Percentiles rank a stretch among this genome's conserved stretches.
Evolutionary conservation across 23 tunicate species (phyloP).

Genomic region (Ascidia mentula): DNA sequence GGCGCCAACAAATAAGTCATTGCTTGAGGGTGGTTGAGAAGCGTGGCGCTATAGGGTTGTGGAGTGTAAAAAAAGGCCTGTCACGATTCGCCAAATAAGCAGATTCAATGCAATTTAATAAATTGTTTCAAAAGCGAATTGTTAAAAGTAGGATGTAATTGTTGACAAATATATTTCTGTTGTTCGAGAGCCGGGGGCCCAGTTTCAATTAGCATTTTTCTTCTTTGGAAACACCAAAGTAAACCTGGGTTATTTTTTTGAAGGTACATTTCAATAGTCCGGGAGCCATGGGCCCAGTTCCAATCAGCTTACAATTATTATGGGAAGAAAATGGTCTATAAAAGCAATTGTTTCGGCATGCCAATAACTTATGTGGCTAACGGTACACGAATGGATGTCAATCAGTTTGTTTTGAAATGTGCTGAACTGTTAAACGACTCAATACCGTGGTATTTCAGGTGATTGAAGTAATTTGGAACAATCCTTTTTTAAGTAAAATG

Average conservation of each 20-base stretch:
- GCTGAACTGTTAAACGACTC: not conserved
- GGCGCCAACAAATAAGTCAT: too few species aligned
- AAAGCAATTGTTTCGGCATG: not conserved
- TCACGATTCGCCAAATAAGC: too few species aligned
- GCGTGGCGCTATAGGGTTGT: too few species aligned
- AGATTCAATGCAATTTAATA: too few species aligned
- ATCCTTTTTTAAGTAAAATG: too few species aligned
- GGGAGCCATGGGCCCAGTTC: not conserved
- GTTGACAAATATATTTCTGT: not conserved
- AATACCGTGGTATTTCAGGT: not conserved
- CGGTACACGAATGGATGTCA: not conserved
- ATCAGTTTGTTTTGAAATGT: not conserved
- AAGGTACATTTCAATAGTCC: not conserved
- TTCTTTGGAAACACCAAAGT: too few species aligned
- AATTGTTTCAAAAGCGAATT: too few species aligned
- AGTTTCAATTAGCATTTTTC: too few species aligned
- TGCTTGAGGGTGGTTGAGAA: too few species aligned
- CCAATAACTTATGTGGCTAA: not conserved
- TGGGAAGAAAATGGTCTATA: not conserved
- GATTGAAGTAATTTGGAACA: not conserved
- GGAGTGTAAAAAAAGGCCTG: too few species aligned
- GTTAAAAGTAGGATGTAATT: too few species aligned
- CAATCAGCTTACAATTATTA: not conserved
- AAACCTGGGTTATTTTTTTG: not conserved
- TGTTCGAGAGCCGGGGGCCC: not conserved